Conservation (phyloP, 2,797 vertebrate genomes). For the Fistularia commersonii region DNA sequence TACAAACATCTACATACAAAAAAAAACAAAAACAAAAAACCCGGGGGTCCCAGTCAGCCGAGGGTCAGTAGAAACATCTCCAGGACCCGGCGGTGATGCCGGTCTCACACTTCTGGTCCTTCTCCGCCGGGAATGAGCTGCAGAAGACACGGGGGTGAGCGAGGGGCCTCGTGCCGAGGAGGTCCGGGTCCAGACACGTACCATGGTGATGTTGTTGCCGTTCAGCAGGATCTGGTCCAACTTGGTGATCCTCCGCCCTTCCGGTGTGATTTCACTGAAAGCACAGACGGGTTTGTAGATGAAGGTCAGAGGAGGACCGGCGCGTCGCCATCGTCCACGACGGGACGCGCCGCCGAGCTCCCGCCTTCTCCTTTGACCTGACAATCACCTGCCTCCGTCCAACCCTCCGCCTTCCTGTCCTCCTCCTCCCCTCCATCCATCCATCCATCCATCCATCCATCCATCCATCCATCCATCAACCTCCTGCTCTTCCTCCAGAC, state of each 20-base stretch:
- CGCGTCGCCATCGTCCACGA: too few species aligned
- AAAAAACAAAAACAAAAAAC: constrained; percentile 46
- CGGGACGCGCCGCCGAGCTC: too few species aligned
- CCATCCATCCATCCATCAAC: too few species aligned
- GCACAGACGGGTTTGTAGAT: neutral
- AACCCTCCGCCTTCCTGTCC: too few species aligned
- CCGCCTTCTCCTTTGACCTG: too few species aligned
- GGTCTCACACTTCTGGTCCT: constrained; percentile 89
- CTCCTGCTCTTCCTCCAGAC: too few species aligned
- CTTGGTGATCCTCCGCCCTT: constrained; percentile 93
- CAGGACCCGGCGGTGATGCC: neutral
- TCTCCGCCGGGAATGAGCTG: constrained; percentile 97
- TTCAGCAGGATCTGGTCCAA: constrained; percentile 94
- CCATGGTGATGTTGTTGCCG: constrained; percentile 97
- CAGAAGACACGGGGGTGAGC: constrained; percentile 9
- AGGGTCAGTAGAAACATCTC: constrained; percentile 11
- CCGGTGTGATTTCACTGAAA: constrained; percentile 90
- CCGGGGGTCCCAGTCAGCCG: constrained; percentile 10
- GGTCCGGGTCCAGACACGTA: constrained; percentile 35
- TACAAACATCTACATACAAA: too few species aligned
- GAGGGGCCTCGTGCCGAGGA: too few species aligned
- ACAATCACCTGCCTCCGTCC: too few species aligned
- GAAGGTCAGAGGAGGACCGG: too few species aligned
- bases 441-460: too few species aligned
- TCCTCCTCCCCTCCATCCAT: too few species aligned